These are phyloP conservation scores for Panopea generosa DNA, from an alignment of 2,888 invertebrate species.

Conservation along the genomic window DNA sequence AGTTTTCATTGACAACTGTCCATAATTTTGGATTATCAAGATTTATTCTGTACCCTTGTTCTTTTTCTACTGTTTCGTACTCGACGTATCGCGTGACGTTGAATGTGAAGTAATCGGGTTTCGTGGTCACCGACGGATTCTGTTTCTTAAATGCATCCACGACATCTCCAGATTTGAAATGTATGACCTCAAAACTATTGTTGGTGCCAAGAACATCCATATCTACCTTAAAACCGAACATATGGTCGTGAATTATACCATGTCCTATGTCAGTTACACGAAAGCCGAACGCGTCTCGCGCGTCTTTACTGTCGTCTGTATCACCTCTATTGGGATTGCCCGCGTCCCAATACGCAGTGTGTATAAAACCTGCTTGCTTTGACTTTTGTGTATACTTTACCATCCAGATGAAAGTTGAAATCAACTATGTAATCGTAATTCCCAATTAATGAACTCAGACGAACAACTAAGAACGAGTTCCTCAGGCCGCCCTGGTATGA, in stretches of 20 bases:
- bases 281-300: slow-evolving; percentile 14
- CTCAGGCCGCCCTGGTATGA: slow-evolving; percentile 11
- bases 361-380: slow-evolving; percentile 57
- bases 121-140: slow-evolving; percentile 6
- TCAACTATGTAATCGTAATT: slow-evolving; percentile 67
- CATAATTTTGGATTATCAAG: slow-evolving; percentile 56
- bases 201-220: slow-evolving; percentile 51
- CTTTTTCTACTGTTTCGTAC: slow-evolving; percentile 43
- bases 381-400: slow-evolving; percentile 48
- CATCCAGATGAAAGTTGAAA: slow-evolving; percentile 61
- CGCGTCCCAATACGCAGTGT: slow-evolving; percentile 57
- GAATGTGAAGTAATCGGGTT: slow-evolving; percentile 11
- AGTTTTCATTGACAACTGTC: slow-evolving; percentile 65
- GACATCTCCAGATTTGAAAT: slow-evolving; percentile 13
- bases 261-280: slow-evolving; percentile 9
- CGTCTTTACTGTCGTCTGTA: slow-evolving; percentile 15
- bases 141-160: slow-evolving; percentile 12
- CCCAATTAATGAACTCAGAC: not conserved
- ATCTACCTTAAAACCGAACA: slow-evolving; percentile 25
- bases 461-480: slow-evolving; percentile 8
- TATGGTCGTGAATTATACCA: slow-evolving; percentile 22
- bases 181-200: slow-evolving; percentile 24
- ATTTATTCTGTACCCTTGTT: slow-evolving; percentile 48
- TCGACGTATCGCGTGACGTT: slow-evolving; percentile 46
- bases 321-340: slow-evolving; percentile 25